Base-by-base conservation (phyloP, 2,113 vertebrate species). In the Acanthochromis polyacanthus region DNA sequence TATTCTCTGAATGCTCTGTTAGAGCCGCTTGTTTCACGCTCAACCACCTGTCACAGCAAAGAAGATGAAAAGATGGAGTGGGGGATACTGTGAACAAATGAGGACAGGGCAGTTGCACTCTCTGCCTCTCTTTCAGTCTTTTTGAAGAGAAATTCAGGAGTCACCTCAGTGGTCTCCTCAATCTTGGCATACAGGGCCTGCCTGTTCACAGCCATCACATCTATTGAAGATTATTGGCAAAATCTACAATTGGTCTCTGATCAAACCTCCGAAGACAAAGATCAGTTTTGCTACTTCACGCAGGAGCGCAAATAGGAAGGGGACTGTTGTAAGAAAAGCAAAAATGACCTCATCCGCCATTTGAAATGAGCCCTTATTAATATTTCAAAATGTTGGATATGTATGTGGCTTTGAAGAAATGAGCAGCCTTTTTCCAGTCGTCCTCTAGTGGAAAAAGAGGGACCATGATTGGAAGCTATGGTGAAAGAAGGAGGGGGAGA, bases 351-450 rank as follows among this genome's bases (percentile, higher is more conserved):
- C 76, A 73, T 88, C 72, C 56, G 83, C 46, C 64, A 69, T 84
- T 83, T 82, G 57, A 89, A 82, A 92, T 83, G 70, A 91, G 81
- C 78, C 53, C 30, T 84, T 72, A 88, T 91, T 75, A 84, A 88
- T 90, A 87, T 89, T 92, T 91, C 55, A 91, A 53, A 56, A 80
- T 83, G 82, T 87, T 90, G 68, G 75, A 82, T 83, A 70, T 87
- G 73, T 60, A 84, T 67, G 77, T 40, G 11, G 69, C 83, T 88
- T 86, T 81, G 68, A 90, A 81, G 76, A 80, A 82, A 90, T 80
- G 69, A 85, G 72, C 66, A 75, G 78, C 36, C 43, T 67, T 80
- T 86, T 78, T 75, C 58, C 64, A 74, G 58, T 68, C 56, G 79
- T 84, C 48, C 78, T 70, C 38, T 30, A 20, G 65, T 48, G 32